A percentile compares a stretch with the other conserved stretches of the same genome.
Evolutionary conservation across 1,140 invertebrate genomes (phyloP).

Genomic region (Drosophila lini): DNA sequence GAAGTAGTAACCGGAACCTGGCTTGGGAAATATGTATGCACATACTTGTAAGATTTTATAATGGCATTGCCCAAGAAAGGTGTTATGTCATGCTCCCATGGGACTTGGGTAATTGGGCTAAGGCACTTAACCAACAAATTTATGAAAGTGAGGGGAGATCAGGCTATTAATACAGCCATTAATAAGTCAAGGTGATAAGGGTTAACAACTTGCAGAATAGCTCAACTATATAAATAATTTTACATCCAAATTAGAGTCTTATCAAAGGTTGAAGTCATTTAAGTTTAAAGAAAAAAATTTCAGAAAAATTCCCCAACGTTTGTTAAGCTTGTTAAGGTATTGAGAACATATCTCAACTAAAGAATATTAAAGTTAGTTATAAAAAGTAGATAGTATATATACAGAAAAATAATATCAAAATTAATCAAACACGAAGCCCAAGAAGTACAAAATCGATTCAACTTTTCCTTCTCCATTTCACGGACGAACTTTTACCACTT

Average conservation of each 20-base stretch:
- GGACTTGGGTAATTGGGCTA: conserved; percentile 6
- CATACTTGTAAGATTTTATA: conserved; percentile 33
- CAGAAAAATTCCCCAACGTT: neutral
- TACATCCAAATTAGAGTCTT: neutral
- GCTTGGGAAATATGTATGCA: conserved; percentile 36
- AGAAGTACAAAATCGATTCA: neutral
- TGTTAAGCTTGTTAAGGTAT: neutral
- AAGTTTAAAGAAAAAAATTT: too few relatives aligned
- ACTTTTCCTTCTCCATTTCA: neutral
- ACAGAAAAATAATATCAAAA: neutral
- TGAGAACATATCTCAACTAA: too few relatives aligned
- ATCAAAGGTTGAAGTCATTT: neutral
- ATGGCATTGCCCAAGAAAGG: conserved; percentile 29
- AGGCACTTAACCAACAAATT: conserved; percentile 1
- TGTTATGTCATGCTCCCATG: conserved; percentile 51
- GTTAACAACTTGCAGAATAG: neutral
- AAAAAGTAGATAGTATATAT: too few relatives aligned
- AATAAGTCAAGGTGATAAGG: conserved; percentile 1
- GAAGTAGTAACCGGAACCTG: conserved; percentile 43
- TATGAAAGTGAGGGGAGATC: conserved; percentile 6
- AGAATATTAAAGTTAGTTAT: neutral
- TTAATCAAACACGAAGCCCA: neutral
- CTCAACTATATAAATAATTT: neutral
- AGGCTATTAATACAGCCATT: conserved; percentile 5
- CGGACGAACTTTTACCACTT: conserved; percentile 12